Conservation (phyloP, 1,140 invertebrate species). For the Drosophila burlai region DNA sequence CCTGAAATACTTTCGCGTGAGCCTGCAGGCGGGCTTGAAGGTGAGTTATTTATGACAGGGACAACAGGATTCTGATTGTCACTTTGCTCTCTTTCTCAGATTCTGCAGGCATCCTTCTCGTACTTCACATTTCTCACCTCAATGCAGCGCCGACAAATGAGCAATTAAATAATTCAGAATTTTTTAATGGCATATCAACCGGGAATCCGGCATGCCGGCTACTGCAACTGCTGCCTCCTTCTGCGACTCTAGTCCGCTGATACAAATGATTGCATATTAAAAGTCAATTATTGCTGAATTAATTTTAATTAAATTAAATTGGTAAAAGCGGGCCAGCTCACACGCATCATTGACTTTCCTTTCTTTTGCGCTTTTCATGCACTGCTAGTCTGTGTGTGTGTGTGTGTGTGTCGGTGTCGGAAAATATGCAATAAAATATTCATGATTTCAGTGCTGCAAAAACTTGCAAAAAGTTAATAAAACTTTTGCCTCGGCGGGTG, state of each 20-base stretch:
- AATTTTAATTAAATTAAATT: conserved; percentile 79
- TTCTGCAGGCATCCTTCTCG: conserved; percentile 62
- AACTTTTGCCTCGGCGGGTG: conserved; percentile 56
- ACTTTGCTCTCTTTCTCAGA: conserved; percentile 22
- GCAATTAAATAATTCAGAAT: conserved; percentile 64
- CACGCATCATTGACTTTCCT: conserved; percentile 58
- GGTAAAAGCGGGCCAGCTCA: conserved; percentile 59
- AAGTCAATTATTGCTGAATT: conserved; percentile 78
- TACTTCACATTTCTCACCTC: conserved; percentile 69
- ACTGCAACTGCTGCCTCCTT: conserved; percentile 11
- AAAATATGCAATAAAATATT: conserved; percentile 74
- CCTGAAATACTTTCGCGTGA: conserved; percentile 72
- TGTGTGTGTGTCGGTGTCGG: background rate
- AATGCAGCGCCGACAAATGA: conserved; percentile 61
- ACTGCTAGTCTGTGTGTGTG: background rate
- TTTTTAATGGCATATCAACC: conserved; percentile 54
- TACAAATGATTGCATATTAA: conserved; percentile 80
- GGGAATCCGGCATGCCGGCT: conserved; percentile 14
- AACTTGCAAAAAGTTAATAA: conserved; percentile 67
- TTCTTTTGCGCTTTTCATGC: conserved; percentile 31
- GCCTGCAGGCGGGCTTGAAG: conserved; percentile 63
- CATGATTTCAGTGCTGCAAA: conserved; percentile 51
- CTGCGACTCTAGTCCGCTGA: conserved; percentile 28
- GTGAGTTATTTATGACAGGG: conserved; percentile 23
- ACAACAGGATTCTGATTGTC: background rate